Evolutionary conservation across 2,797 vertebrate genomes (phyloP).

Genomic region (Sardinella longiceps): DNA sequence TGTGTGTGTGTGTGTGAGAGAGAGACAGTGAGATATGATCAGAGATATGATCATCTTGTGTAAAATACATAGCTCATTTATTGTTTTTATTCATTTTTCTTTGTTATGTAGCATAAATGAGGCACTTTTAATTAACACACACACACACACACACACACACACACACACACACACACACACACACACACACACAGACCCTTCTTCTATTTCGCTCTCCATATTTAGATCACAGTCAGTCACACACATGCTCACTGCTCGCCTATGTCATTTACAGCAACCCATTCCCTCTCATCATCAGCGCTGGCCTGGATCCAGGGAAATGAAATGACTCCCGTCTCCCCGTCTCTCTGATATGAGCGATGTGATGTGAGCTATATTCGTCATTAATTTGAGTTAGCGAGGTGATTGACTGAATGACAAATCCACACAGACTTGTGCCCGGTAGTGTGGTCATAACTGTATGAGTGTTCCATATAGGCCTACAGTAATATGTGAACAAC

Average conservation of each 20-base stretch:
- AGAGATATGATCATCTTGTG: background rate
- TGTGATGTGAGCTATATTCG: background rate
- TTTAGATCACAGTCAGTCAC: too few relatives aligned
- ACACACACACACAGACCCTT: background rate
- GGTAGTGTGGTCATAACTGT: background rate
- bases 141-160: background rate
- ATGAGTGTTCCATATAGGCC: too few relatives aligned
- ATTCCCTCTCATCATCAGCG: background rate
- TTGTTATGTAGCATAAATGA: background rate
- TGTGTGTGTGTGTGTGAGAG: background rate
- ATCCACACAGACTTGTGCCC: background rate
- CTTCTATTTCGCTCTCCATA: background rate
- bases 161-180: constrained; percentile 4
- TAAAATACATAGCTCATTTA: background rate
- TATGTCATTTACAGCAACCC: too few relatives aligned
- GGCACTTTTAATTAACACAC: background rate
- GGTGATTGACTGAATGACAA: background rate
- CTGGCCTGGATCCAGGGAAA: background rate
- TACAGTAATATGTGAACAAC: background rate
- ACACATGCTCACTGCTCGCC: too few relatives aligned
- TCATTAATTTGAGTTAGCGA: background rate
- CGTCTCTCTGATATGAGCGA: background rate
- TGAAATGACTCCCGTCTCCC: background rate
- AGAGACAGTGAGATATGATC: background rate
- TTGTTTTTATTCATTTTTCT: background rate